Conservation (phyloP, 2,888 invertebrate genomes). For the Eudasyphora cyanicolor region DNA sequence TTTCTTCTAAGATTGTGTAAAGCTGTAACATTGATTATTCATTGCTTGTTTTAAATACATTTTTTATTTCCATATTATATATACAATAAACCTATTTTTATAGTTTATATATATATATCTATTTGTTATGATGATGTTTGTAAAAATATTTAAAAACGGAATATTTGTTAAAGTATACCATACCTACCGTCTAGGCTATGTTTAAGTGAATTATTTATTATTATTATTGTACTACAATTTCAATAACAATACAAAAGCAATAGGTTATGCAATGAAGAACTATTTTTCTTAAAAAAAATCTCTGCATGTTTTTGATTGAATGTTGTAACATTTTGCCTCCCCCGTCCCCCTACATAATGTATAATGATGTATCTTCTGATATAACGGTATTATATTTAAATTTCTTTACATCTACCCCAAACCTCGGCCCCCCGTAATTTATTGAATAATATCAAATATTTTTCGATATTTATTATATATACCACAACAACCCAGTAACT, state of each 20-base stretch:
- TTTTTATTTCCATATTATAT: neutral
- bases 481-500: constrained; percentile 26
- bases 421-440: no score
- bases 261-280: constrained; percentile 36
- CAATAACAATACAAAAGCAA: constrained; percentile 15
- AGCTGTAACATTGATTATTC: constrained; percentile 33
- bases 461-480: constrained; percentile 63
- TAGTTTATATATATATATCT: constrained; percentile 30
- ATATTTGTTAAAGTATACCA: constrained; percentile 23
- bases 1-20: constrained; percentile 24
- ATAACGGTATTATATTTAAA: neutral
- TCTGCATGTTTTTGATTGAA: constrained; percentile 9
- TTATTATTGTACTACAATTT: constrained; percentile 8
- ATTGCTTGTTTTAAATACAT: neutral
- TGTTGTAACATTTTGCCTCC: neutral
- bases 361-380: neutral
- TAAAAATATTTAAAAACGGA: constrained; percentile 32
- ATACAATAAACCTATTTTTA: neutral
- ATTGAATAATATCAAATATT: constrained; percentile 57
- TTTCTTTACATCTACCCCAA: constrained; percentile 16
- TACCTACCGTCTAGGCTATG: constrained; percentile 16
- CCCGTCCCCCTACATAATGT: no score
- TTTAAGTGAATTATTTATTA: constrained; percentile 15
- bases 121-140: constrained; percentile 36
- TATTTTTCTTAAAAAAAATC: constrained; percentile 28